These are phyloP conservation scores for Porites australiensis DNA, from an alignment of 64 coral and sea anemone genomes.

Conservation along the genomic window DNA sequence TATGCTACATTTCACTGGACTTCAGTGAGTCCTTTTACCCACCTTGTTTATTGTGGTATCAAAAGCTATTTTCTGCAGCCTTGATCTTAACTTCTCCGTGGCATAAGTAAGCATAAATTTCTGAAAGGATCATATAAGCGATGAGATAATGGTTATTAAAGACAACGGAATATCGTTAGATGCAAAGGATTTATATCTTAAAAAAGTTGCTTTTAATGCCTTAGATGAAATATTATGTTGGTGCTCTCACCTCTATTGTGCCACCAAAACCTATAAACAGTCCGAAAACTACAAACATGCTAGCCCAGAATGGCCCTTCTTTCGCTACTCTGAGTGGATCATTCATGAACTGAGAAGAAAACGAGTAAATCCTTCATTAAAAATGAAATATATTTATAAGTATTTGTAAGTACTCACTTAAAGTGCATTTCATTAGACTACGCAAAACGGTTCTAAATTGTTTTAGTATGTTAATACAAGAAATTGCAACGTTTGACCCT, in stretches of 20 bases:
- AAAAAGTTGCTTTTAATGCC: no score
- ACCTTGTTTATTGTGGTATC: slow-evolving; percentile 71
- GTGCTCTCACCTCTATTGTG: slow-evolving; percentile 71
- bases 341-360: slow-evolving; percentile 76
- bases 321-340: slow-evolving; percentile 65
- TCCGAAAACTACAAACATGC: slow-evolving; percentile 91
- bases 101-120: slow-evolving; percentile 77
- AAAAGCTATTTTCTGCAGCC: slow-evolving; percentile 74
- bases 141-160: no score
- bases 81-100: slow-evolving; percentile 67
- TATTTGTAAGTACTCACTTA: no score
- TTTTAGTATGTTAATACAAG: no score
- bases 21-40: no score
- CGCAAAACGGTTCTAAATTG: no score
- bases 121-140: background rate
- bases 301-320: slow-evolving; percentile 86
- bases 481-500: no score
- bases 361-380: background rate
- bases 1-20: no score
- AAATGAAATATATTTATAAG: background rate
- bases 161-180: no score
- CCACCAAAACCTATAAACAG: slow-evolving; percentile 84
- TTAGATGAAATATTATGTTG: no score
- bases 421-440: no score
- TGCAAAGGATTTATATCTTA: no score